Conservation (phyloP, 2,797 vertebrate genomes). For the Brotula barbata region DNA sequence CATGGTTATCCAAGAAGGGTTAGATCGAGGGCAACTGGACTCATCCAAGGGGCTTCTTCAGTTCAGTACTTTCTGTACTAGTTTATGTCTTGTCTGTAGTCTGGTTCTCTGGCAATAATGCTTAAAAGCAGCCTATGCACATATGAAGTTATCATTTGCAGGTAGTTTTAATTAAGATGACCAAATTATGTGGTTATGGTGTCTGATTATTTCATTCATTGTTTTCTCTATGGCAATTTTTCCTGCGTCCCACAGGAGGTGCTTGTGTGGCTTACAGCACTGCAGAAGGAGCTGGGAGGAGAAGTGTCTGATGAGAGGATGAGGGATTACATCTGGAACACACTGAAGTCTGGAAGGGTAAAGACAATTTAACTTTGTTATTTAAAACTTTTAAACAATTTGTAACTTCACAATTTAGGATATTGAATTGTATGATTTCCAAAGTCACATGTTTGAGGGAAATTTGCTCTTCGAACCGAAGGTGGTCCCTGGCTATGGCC, state of each 20-base stretch:
- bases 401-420: no score
- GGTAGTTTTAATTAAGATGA: not conserved
- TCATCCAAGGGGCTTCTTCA: no score
- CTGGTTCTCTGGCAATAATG: no score
- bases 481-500: slow-evolving; percentile 96
- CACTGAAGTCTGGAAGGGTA: slow-evolving; percentile 96
- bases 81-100: no score
- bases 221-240: not conserved
- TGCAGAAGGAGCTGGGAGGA: slow-evolving; percentile 95
- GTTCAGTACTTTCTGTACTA: no score
- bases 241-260: slow-evolving; percentile 82
- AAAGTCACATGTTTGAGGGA: not conserved
- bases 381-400: no score
- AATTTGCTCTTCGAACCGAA: slow-evolving; percentile 31
- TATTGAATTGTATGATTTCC: not conserved
- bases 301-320: slow-evolving; percentile 94
- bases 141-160: no score
- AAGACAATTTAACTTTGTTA: slow-evolving; percentile 42
- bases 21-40: no score
- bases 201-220: not conserved
- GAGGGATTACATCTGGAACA: slow-evolving; percentile 98
- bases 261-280: slow-evolving; percentile 92
- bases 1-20: no score
- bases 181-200: not conserved
- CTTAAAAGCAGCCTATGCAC: not conserved